phyloP scores from a whole-genome alignment of 2,797 vertebrate genomes.

The Heteromormyrus szaboi region DNA sequence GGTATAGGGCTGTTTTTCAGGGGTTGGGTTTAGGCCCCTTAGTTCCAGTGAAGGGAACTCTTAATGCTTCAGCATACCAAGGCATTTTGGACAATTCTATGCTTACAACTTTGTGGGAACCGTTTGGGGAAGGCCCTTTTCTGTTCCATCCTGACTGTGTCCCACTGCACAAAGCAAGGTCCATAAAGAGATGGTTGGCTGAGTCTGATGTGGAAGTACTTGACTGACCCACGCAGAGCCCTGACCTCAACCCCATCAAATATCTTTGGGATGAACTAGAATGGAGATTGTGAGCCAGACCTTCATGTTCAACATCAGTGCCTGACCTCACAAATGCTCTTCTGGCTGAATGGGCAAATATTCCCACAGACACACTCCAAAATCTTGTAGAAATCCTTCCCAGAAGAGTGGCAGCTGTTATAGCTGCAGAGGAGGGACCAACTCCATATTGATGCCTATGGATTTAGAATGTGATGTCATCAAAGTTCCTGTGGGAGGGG shows the following conservation, averaged over 20 bases:
- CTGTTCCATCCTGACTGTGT: background rate
- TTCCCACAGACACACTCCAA: background rate
- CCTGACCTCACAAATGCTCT: background rate
- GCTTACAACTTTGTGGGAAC: background rate
- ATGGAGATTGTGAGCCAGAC: background rate
- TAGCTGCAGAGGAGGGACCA: background rate
- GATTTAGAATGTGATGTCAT: background rate
- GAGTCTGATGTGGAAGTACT: background rate
- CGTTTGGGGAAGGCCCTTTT: background rate
- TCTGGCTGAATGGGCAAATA: background rate
- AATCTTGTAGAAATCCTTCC: background rate
- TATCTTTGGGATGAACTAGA: background rate
- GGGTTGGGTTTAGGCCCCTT: background rate
- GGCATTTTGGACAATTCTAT: background rate
- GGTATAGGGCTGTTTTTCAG: background rate
- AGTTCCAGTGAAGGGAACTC: background rate
- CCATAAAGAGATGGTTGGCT: background rate
- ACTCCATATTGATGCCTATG: background rate
- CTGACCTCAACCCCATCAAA: background rate
- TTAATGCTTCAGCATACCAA: background rate
- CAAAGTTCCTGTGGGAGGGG: background rate
- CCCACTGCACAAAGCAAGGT: background rate
- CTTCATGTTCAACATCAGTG: background rate
- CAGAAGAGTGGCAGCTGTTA: background rate
- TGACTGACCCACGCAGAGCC: background rate